A percentile compares a stretch with the other conserved stretches of the same genome.
These are phyloP conservation scores for Cyclargus thomasi DNA, from an alignment of 1,140 invertebrate species.

Conservation along the genomic window DNA sequence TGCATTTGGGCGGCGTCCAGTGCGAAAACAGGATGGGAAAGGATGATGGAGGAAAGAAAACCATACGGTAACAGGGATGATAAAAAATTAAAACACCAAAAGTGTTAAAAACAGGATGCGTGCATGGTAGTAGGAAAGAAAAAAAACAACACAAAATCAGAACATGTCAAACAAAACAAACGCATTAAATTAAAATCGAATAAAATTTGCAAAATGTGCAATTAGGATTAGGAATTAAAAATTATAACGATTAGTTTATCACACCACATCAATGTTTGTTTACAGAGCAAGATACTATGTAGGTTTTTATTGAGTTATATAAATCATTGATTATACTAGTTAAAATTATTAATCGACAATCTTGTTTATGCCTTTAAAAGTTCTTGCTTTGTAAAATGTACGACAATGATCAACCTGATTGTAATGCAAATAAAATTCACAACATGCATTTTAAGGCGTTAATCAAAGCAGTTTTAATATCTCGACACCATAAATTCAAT, in stretches of 20 bases:
- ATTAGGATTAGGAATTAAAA: constrained; percentile 65
- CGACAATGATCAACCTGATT: constrained; percentile 1
- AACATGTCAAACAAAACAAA: constrained; percentile 68
- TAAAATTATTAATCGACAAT: background rate
- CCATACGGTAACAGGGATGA: constrained; percentile 58
- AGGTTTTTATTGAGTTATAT: background rate
- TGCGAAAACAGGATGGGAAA: constrained; percentile 55
- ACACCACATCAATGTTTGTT: constrained; percentile 50
- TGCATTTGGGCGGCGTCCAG: constrained; percentile 80
- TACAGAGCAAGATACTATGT: constrained; percentile 41
- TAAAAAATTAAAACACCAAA: constrained; percentile 62
- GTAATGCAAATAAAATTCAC: constrained; percentile 33
- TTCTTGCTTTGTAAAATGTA: constrained; percentile 20
- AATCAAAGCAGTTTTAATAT: constrained; percentile 25
- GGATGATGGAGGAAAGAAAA: constrained; percentile 54
- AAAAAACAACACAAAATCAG: constrained; percentile 73
- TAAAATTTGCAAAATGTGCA: constrained; percentile 56
- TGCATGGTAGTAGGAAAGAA: constrained; percentile 68
- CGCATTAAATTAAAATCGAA: constrained; percentile 40
- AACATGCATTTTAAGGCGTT: constrained; percentile 31
- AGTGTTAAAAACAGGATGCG: constrained; percentile 61
- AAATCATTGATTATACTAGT: background rate
- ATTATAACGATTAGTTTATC: constrained; percentile 61
- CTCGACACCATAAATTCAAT: constrained; percentile 25
- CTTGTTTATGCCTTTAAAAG: constrained; percentile 2